phyloP scores from a whole-genome alignment of 2,113 vertebrate species.

The Eurystomus gularis region DNA sequence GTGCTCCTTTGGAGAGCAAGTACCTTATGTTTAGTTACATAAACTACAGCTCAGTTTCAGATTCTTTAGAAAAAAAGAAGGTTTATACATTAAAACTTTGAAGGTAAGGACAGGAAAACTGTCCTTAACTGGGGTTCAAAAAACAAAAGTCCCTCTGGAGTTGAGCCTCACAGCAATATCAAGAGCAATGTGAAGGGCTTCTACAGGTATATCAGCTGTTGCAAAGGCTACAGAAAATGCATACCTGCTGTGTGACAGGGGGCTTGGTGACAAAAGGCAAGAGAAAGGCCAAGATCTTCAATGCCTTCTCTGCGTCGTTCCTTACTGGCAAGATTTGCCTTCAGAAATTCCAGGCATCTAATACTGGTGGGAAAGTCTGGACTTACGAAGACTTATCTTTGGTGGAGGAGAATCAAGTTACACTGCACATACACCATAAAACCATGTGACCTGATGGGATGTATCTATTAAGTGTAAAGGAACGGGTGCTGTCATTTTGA shows the following conservation, averaged over 20 bases:
- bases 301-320: not conserved
- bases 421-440: not conserved
- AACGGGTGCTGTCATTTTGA: not conserved
- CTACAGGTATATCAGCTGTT: not conserved
- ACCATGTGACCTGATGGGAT: not conserved
- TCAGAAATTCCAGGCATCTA: not conserved
- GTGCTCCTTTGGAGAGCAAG: not conserved
- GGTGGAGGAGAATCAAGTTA: not conserved
- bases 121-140: not conserved
- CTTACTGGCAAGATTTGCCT: not conserved
- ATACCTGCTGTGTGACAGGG: not conserved
- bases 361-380: not conserved
- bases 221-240: not conserved
- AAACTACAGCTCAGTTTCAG: not conserved
- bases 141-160: not conserved
- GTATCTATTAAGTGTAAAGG: not conserved
- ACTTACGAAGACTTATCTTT: fast-evolving
- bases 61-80: not conserved
- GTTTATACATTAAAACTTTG: not conserved
- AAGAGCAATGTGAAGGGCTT: not conserved
- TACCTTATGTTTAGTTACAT: not conserved
- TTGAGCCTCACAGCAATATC: not conserved
- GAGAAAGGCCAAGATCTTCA: not conserved
- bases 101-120: not conserved
- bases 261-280: not conserved